phyloP scores from a whole-genome alignment of 2,113 vertebrate species.

The Chroicocephalus ridibundus region DNA sequence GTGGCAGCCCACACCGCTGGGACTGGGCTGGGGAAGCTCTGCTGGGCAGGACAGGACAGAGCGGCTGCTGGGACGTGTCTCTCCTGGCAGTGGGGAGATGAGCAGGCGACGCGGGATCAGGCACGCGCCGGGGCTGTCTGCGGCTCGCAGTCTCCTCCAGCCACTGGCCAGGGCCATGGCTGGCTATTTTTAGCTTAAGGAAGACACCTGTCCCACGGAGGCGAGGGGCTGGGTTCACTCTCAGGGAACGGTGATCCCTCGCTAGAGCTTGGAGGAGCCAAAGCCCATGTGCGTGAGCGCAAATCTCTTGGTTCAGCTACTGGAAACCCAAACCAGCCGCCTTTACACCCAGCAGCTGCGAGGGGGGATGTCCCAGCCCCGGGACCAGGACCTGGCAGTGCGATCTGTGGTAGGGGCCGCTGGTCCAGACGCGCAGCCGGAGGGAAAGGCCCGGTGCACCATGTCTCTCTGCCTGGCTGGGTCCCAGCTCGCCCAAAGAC shows the following conservation, averaged over 20 bases:
- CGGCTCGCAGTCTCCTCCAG: not conserved
- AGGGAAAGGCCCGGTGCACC: rapidly evolving
- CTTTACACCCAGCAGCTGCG: rapidly evolving
- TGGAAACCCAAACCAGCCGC: not conserved
- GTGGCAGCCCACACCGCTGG: not conserved
- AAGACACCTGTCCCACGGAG: not conserved
- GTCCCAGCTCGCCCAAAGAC: not conserved
- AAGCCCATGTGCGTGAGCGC: rapidly evolving
- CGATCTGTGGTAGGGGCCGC: not conserved
- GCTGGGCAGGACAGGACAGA: not conserved
- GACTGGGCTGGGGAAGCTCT: not conserved
- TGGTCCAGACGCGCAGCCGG: not conserved
- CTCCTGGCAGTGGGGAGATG: rapidly evolving
- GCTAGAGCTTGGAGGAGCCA: not conserved
- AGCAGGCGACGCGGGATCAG: not conserved
- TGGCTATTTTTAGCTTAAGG: not conserved
- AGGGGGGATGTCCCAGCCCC: not conserved
- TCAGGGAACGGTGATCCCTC: not conserved
- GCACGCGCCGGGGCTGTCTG: not conserved
- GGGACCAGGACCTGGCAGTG: rapidly evolving
- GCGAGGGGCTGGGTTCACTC: not conserved
- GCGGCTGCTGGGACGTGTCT: not conserved
- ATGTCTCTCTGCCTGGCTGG: not conserved
- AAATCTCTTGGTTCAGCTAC: not conserved
- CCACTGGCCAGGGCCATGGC: not conserved